Evolutionary conservation across 1,140 invertebrate genomes (phyloP), one percentile per base, ranked within the genome.

Genomic region (Drosophila sproati): DNA sequence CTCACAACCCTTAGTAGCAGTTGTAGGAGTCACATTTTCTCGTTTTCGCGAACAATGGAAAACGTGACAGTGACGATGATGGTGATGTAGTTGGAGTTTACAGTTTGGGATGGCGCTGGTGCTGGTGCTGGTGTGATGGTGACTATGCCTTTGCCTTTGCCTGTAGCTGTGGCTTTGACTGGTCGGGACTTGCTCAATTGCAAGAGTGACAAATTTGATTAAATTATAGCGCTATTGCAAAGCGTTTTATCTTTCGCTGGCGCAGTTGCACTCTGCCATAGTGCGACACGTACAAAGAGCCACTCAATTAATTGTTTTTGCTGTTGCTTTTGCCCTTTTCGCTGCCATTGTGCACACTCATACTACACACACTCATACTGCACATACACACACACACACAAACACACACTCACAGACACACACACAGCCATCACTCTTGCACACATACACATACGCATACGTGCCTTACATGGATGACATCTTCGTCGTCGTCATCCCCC

Each of bases 141-240:
- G 57, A 7, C 8, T 52, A 3, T 43, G 32, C n/a, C 12, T 43
- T 39, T 37, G 72, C 29, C 43, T 31, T 29, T 47, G 52, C 6
- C 29, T 45, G 41, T 56, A 50, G 10, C 28, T 59, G 8, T 59
- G 29, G 32, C 43, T 35, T 6, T n/a, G 39, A 4, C 39, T n/a
- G 3, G 37, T 28, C 29, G 80, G 43, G 51, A 83, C 66, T 78
- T 78, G 80, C 85, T 88, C 80, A 89, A 88, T 88, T 89, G 83
- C 77, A 89, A 80, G 87, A 77, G 85, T 89, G 85, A 88, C 85
- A 88, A 88, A 88, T 89, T 89, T 88, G 85, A 88, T 88, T 88
- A 88, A 88, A 89, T 88, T 85, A 88, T 88, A 76, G 80, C 80
- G 85, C 85, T 85, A 89, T 88, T 89, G 85, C 85, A 89, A 89